phyloP scores from a whole-genome alignment of 1,140 invertebrate genomes.

The Drosophila nigrodunni region DNA sequence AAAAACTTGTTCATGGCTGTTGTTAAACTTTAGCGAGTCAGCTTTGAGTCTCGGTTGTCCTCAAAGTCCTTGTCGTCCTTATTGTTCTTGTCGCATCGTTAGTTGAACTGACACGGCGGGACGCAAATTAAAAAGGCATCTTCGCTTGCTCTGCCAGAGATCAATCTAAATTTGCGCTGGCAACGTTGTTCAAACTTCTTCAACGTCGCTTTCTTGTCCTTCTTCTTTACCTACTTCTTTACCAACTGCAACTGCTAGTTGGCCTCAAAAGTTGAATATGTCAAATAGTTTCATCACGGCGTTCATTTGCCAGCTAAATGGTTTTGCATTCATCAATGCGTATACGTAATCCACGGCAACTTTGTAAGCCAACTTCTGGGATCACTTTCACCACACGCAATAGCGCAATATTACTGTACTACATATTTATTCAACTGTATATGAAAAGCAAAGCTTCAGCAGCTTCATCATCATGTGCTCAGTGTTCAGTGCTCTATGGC shows the following conservation, averaged over 20 bases:
- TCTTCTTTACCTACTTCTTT: too few relatives aligned
- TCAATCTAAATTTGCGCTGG: slow-evolving; percentile 74
- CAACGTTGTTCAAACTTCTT: slow-evolving; percentile 46
- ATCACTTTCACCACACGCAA: slow-evolving; percentile 2
- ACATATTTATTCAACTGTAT: slow-evolving; percentile 1
- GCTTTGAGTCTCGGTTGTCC: not conserved
- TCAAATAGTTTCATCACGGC: slow-evolving; percentile 49
- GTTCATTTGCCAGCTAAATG: slow-evolving; percentile 47
- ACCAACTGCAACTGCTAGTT: slow-evolving; percentile 34
- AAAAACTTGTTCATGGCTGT: slow-evolving; percentile 58
- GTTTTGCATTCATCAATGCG: slow-evolving; percentile 47
- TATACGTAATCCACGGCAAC: slow-evolving; percentile 27
- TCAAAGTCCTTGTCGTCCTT: not conserved
- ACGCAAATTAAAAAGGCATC: slow-evolving; percentile 78
- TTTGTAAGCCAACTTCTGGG: slow-evolving; percentile 30
- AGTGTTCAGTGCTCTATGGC: slow-evolving; percentile 21
- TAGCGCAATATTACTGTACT: not conserved
- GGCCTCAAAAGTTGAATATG: slow-evolving; percentile 45
- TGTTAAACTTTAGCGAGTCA: slow-evolving; percentile 60
- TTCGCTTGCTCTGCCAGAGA: slow-evolving; percentile 46
- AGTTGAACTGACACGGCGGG: slow-evolving; percentile 19
- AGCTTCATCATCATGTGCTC: slow-evolving; percentile 27
- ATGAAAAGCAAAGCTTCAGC: slow-evolving; percentile 12
- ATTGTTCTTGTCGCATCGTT: not conserved
- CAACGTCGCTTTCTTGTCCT: slow-evolving; percentile 27